Conservation (phyloP, 2,888 invertebrate genomes). For the Rhagonycha lutea region DNA sequence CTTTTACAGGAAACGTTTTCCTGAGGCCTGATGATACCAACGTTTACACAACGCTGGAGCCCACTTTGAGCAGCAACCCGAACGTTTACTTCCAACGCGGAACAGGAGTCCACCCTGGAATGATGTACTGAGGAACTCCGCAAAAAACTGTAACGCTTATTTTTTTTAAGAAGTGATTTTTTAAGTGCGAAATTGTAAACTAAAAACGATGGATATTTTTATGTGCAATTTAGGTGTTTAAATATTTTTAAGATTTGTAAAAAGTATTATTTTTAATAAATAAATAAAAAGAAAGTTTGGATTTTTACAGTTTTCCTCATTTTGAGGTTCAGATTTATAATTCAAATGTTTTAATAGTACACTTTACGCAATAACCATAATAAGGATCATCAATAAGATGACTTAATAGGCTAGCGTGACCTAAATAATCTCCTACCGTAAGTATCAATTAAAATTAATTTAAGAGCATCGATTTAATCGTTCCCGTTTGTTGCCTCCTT, state of each 20-base stretch:
- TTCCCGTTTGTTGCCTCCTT: neutral
- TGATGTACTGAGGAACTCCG: slow-evolving; percentile 72
- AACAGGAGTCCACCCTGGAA: slow-evolving; percentile 81
- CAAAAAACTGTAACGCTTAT: neutral
- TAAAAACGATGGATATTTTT: neutral
- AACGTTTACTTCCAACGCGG: slow-evolving; percentile 89
- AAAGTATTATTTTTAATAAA: neutral
- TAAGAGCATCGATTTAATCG: neutral
- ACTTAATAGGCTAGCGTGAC: neutral
- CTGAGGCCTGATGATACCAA: slow-evolving; percentile 81
- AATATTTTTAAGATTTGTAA: neutral
- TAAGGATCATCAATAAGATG: neutral
- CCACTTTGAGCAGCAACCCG: slow-evolving; percentile 86
- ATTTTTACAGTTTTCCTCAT: too few relatives aligned
- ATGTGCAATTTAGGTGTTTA: neutral
- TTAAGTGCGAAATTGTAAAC: neutral
- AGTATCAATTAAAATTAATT: neutral
- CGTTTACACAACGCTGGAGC: slow-evolving; percentile 83
- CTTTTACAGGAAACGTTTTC: slow-evolving; percentile 69
- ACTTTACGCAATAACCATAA: neutral
- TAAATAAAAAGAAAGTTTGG: neutral
- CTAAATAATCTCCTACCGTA: neutral
- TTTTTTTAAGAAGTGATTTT: neutral
- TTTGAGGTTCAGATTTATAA: too few relatives aligned
- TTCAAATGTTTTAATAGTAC: neutral